Evolutionary conservation across 2,888 invertebrate species (phyloP).

Genomic region (Cheilosia grossa): DNA sequence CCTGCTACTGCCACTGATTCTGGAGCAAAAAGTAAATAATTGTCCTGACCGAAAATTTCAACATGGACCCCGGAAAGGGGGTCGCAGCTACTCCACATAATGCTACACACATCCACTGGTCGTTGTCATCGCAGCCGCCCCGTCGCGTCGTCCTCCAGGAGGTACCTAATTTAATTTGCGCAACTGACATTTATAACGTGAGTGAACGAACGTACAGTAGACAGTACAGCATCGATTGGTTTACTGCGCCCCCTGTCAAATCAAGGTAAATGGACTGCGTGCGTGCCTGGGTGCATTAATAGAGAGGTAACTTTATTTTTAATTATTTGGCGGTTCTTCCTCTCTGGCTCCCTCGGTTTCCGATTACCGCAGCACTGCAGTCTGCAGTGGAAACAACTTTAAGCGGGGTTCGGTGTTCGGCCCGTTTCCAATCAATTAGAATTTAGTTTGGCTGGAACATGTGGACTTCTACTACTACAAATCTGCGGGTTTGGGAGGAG

Average conservation of each 20-base stretch:
- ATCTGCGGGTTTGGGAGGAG: not conserved
- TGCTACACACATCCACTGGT: not conserved
- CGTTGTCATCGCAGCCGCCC: not conserved
- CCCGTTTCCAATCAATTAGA: constrained; percentile 68
- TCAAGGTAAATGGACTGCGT: constrained; percentile 65
- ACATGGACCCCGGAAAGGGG: constrained; percentile 30
- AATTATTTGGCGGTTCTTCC: constrained; percentile 62
- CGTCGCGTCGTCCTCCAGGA: not conserved
- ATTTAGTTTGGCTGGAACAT: constrained; percentile 58
- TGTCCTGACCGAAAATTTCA: constrained; percentile 65
- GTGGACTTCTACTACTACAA: not conserved
- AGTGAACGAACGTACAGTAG: constrained; percentile 24
- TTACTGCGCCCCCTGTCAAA: constrained; percentile 44
- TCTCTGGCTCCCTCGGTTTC: constrained; percentile 40
- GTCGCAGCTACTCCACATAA: constrained; percentile 39
- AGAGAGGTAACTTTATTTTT: constrained; percentile 72
- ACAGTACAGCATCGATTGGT: constrained; percentile 52
- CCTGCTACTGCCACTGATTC: not conserved
- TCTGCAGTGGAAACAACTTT: constrained; percentile 13
- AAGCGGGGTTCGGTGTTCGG: not conserved
- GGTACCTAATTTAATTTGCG: constrained; percentile 65
- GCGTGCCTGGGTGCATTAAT: constrained; percentile 71
- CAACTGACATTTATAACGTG: constrained; percentile 67
- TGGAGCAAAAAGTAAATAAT: constrained; percentile 66
- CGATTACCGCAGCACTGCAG: constrained; percentile 38